Evolutionary conservation across 2,797 vertebrate genomes (phyloP).

Genomic region (Buphagus erythrorhynchus): DNA sequence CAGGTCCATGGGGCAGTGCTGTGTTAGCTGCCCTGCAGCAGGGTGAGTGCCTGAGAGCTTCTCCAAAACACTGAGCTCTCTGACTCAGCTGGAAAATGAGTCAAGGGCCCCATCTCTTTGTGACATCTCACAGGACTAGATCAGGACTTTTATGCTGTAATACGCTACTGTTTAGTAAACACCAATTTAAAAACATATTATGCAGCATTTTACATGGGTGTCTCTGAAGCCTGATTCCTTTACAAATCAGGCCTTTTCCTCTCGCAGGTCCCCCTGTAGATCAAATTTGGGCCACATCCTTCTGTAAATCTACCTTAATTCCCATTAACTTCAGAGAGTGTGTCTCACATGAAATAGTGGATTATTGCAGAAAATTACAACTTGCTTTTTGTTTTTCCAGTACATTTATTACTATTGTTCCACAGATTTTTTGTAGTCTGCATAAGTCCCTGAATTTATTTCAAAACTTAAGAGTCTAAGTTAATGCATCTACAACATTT

Average conservation of each 20-base stretch:
- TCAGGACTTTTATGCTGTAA: not conserved
- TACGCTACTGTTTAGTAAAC: accelerated
- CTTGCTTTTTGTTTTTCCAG: not conserved
- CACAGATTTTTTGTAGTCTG: not conserved
- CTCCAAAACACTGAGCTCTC: not conserved
- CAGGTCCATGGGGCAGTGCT: not conserved
- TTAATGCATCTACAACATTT: not conserved
- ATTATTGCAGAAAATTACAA: not conserved
- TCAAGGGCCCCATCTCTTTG: not conserved
- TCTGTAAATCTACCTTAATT: not conserved
- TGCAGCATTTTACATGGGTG: accelerated
- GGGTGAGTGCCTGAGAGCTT: accelerated
- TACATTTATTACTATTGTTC: not conserved
- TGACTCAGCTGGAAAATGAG: accelerated
- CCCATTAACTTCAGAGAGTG: not conserved
- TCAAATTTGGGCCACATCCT: not conserved
- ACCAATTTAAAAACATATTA: not conserved
- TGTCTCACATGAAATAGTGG: not conserved
- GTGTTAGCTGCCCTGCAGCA: not conserved
- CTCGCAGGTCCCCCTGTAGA: not conserved
- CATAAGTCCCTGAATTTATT: not conserved
- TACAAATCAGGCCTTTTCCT: not conserved
- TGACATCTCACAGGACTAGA: not conserved
- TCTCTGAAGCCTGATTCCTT: not conserved
- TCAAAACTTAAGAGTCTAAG: not conserved